Evolutionary conservation across 92 coral and sea anemone genomes (phyloP), one percentile per base, ranked within the genome.

Genomic region (Pocillopora grandis): DNA sequence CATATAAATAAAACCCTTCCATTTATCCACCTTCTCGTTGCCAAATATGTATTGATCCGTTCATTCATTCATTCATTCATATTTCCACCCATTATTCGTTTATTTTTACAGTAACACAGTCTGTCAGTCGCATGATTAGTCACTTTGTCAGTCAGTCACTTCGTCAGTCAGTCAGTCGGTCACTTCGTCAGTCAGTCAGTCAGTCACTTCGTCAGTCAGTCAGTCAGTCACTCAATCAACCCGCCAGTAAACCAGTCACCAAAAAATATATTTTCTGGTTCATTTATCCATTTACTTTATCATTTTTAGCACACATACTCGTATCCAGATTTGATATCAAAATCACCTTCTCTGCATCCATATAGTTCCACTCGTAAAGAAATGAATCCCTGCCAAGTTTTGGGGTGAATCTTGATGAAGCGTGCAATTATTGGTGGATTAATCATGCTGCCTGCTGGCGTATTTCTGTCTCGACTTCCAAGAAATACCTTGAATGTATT

Each of bases 281-380:
- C 52, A 42, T 42, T 7, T 2, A 42, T 42, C 8, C 52, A 42
- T 42, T 42, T 7, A 42, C 8, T 42, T 42, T 3, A 42, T 42
- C 52, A 42, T 42, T 2, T 42, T 42, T 42, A 42, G 8, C 52
- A 3, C 52, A 3, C 52, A 7, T 42, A 42, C 52, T 42, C 52
- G 8, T 42, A 7, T 42, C 52, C 52, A 42, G 2, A 42, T 42
- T 2, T 42, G 52, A 42, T 42, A 42, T 42, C 52, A 42, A 42
- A 75, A 75, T 35, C 71, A 93, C 97, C 97, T 70, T 88, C 88
- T 67, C 67, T 85, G 69, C 98, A 94, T 68, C 98, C 98, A 65
- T 90, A 92, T 81, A 94, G 85, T 62, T 94, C 98, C 56, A 85
- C 84, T 82, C 95, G 91, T 90, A 94, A 84, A 35, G 94, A 80